Evolutionary conservation across 2,797 vertebrate genomes (phyloP), one percentile per base, ranked within the genome.

Genomic region (Pyrocephalus nanus): DNA sequence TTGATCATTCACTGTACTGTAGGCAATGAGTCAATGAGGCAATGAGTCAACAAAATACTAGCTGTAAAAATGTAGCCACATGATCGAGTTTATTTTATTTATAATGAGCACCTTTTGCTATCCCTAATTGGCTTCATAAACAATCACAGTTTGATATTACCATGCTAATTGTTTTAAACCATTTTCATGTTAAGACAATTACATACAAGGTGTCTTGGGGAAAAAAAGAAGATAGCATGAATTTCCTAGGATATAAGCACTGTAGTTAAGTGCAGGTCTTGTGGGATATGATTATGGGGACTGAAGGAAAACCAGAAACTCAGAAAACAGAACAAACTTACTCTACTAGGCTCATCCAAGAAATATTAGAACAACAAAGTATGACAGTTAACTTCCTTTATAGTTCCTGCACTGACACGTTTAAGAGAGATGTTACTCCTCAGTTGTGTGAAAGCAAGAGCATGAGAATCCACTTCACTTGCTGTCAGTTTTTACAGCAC

Each of bases 11-110:
- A 66, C 54, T 53, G 40, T 77, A 77, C 47, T 67, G 32, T 51
- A 90, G 81, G 89, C n/a, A 67, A 42, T 42, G 42, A 42, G 42
- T 40, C 40, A 15, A 40, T 40, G 40, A 40, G 40, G 7, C 42
- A 42, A 42, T 42, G 42, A 42, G 42, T n/a, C n/a, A n/a, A n/a
- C n/a, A n/a, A n/a, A 87, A 78, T 67, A 80, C 15, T 34, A 67
- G 40, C 67, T 83, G 27, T 87, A 95, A 93, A 86, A 93, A 77
- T 57, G 34, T 19, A 92, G 18, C 16, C 21, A 16, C 79, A 40
- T 75, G 79, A 95, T 94, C 84, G 21, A 79, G 23, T 81, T 88
- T 22, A 81, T 78, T 84, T 93, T 42, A 58, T 75, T 67, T 94
- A 73, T 70, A 81, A 62, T 78, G 26, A 53, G 18, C 19, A 88